Base-by-base conservation (phyloP, 2,888 invertebrate species). In the Synanthedon formicaeformis region DNA sequence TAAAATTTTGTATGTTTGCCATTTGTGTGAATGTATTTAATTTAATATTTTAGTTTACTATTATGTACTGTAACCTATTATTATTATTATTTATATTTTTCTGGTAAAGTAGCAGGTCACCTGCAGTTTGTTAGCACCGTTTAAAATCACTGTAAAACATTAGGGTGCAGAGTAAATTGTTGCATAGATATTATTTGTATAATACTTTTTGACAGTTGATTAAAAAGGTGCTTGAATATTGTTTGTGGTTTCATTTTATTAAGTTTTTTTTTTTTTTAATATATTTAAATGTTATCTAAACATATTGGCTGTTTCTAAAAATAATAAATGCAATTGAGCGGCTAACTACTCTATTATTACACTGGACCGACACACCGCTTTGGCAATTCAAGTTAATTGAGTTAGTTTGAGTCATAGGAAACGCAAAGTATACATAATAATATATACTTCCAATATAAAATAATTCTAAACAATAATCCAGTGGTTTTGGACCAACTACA, bases 191-290 rank as follows among this genome's bases (percentile, higher is more conserved):
- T 78, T 79, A 79, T 79, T 78, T 80, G 71, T 79, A 76, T 73
- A 74, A 75, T 77, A 78, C 69, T 75, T 81, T 81, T 80, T 81
- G 82, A 82, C 79, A 77, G 78, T 81, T 72, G 73, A 85, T 77
- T 84, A 85, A 82, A 81, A 81, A 82, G 85, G 86, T 87, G 86
- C 86, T 85, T 87, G 10, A 81, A 67, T 71, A 76, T 69, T 61
- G n/a, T 45, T 13, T 71, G 63, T 48, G 49, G 51, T 51, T 54
- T 50, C 40, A 51, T 51, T 40, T 27, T 12, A n/a, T 51, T 3
- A 11, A 27, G 27, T 16, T 45, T n/a, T 27, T 27, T 27, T 16
- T 45, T n/a, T 27, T 27, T 27, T 27, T 23, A 23, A 27, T 34
- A 2, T 0, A 34, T 34, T 34, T 8, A 10, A 34, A 34, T 27